Percentiles rank a stretch among this genome's conserved stretches.
phyloP scores from a whole-genome alignment of 2,888 invertebrate genomes.

The Macrosoma leucophasiata region DNA sequence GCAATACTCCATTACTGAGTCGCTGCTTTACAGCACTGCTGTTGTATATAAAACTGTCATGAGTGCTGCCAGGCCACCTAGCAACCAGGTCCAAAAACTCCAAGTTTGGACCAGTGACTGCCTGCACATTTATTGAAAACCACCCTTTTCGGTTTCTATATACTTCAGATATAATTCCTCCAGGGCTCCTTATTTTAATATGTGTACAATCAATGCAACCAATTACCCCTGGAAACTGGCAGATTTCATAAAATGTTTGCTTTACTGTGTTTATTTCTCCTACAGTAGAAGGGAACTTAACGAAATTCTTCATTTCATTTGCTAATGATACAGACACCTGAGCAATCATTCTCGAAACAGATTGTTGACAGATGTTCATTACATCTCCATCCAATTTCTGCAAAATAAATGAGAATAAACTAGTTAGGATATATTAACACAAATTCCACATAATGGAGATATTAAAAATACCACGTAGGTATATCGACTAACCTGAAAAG shows the following conservation, averaged over 20 bases:
- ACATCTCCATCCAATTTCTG: slow-evolving; percentile 22
- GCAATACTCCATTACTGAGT: not conserved
- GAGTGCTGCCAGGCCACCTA: slow-evolving; percentile 26
- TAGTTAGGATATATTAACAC: not conserved
- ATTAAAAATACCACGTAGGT: not conserved
- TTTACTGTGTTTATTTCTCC: slow-evolving; percentile 12
- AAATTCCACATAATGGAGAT: not conserved
- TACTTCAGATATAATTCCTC: slow-evolving; percentile 23
- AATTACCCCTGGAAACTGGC: slow-evolving; percentile 21
- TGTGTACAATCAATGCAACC: slow-evolving; percentile 28
- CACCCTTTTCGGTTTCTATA: slow-evolving; percentile 26
- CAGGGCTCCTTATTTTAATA: slow-evolving; percentile 28
- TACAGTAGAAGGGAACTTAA: slow-evolving; percentile 18
- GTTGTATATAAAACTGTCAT: slow-evolving; percentile 23
- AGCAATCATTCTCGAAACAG: slow-evolving; percentile 21
- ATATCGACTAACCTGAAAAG: slow-evolving; percentile 21
- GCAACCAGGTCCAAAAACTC: slow-evolving; percentile 28
- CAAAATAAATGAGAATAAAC: not conserved
- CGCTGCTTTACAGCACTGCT: slow-evolving; percentile 15
- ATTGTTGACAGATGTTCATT: slow-evolving; percentile 24
- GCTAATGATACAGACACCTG: slow-evolving; percentile 21
- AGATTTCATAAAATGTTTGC: slow-evolving; percentile 18
- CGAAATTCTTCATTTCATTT: slow-evolving; percentile 13
- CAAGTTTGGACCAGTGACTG: slow-evolving; percentile 26
- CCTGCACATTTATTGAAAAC: slow-evolving; percentile 29